Percentiles rank a stretch among this genome's conserved stretches.
Evolutionary conservation across 2,113 vertebrate genomes (phyloP).

Genomic region (Bos javanicus): DNA sequence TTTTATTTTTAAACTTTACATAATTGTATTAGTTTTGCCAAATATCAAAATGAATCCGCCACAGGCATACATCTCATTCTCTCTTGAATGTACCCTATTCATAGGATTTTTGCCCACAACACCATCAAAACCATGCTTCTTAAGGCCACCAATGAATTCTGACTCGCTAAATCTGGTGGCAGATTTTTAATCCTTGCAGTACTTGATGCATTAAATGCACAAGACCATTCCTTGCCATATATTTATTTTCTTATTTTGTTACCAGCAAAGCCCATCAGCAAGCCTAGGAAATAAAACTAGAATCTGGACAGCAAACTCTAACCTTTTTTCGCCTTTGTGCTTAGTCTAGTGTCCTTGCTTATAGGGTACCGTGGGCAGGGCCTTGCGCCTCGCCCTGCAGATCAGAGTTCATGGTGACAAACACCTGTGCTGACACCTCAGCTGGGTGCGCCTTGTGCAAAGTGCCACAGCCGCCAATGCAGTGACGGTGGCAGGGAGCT

Average conservation of each 20-base stretch:
- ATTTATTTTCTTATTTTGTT: background rate
- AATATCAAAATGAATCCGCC: too few relatives aligned
- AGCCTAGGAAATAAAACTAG: background rate
- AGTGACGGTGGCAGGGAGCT: background rate
- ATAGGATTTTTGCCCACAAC: background rate
- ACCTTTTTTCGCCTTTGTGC: background rate
- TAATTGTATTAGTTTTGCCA: too few relatives aligned
- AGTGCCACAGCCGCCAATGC: rapidly evolving
- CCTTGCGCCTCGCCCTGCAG: background rate
- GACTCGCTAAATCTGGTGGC: background rate
- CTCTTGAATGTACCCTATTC: background rate
- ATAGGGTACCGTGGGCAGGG: background rate
- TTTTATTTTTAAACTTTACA: too few relatives aligned
- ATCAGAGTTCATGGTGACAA: background rate
- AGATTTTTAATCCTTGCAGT: background rate
- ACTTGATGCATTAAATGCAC: background rate
- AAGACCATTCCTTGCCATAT: background rate
- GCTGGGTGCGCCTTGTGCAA: background rate
- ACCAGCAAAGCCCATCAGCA: background rate
- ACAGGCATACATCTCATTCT: background rate
- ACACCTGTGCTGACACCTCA: background rate
- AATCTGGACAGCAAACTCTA: background rate
- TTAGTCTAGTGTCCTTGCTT: background rate
- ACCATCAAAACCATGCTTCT: background rate
- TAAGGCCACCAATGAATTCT: background rate